Evolutionary conservation across 2,888 invertebrate genomes (phyloP).

Genomic region (Ochropleura leucogaster): DNA sequence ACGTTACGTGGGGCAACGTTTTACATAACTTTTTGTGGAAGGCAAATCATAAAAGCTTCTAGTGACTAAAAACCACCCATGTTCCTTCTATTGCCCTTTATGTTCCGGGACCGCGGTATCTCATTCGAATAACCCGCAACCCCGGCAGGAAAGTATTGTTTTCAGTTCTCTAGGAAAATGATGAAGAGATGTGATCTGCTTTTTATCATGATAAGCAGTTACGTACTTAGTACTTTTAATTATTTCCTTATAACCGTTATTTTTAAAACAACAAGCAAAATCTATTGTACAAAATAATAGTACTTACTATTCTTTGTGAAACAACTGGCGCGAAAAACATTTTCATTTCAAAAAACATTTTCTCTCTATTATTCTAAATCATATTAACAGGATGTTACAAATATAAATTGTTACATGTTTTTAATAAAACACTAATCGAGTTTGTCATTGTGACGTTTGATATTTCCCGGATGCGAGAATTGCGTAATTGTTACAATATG

Average conservation of each 20-base stretch:
- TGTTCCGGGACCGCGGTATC: no score
- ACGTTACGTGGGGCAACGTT: no score
- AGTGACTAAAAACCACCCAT: no score
- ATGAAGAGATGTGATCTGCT: background rate
- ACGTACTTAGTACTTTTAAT: background rate
- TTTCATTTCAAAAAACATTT: constrained; percentile 15
- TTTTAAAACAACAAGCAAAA: background rate
- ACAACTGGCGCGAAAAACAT: constrained; percentile 1
- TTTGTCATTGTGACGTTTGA: constrained; percentile 54
- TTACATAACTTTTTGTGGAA: no score
- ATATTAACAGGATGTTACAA: constrained; percentile 53
- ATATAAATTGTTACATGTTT: constrained; percentile 44
- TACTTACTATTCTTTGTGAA: background rate
- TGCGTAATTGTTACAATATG: constrained; percentile 48
- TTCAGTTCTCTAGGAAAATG: background rate
- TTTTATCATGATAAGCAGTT: background rate
- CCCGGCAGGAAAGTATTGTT: background rate
- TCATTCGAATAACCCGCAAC: no score
- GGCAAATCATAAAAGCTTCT: no score
- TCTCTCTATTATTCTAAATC: constrained; percentile 39
- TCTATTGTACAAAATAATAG: background rate
- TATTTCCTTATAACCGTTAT: background rate
- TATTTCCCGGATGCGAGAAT: constrained; percentile 60
- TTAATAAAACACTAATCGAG: constrained; percentile 45
- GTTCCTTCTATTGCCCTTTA: no score